These are phyloP conservation scores for Netelia virgata DNA, from an alignment of 2,888 invertebrate genomes.

Conservation along the genomic window DNA sequence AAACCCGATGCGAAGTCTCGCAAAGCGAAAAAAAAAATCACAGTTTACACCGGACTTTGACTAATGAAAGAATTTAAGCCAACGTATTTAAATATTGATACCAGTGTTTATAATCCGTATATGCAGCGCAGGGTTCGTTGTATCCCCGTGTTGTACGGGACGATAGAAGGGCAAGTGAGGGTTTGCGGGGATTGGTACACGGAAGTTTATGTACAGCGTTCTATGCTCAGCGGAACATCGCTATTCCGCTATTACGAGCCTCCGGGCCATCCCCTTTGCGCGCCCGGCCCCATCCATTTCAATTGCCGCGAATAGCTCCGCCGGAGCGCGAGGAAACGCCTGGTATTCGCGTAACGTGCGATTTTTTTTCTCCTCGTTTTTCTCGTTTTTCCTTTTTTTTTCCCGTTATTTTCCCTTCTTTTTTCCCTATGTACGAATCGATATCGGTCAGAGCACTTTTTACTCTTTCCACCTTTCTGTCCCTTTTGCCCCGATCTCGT, in stretches of 20 bases:
- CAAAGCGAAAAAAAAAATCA: not conserved
- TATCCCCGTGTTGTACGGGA: constrained; percentile 11
- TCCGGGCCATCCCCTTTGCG: constrained; percentile 37
- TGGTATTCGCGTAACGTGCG: constrained; percentile 68
- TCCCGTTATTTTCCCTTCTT: constrained; percentile 16
- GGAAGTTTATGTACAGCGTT: constrained; percentile 62
- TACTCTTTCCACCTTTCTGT: constrained; percentile 21
- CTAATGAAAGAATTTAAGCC: not conserved
- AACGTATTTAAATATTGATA: constrained; percentile 45
- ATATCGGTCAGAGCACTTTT: constrained; percentile 72
- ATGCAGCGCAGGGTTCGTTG: constrained; percentile 22
- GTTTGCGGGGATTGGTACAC: constrained; percentile 10
- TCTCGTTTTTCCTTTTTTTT: constrained; percentile 41
- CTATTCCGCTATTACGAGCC: constrained; percentile 62
- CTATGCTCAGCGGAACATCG: constrained; percentile 53
- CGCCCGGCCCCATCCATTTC: constrained; percentile 66
- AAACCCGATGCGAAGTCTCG: not conserved
- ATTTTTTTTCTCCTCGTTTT: constrained; percentile 54
- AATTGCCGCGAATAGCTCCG: constrained; percentile 70
- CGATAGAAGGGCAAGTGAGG: not conserved
- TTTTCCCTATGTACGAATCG: constrained; percentile 69
- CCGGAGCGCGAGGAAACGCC: constrained; percentile 65
- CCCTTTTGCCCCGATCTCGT: constrained; percentile 34
- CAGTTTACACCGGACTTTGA: not conserved
- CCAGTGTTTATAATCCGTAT: constrained; percentile 49